Evolutionary conservation across 2,797 vertebrate species (phyloP).

Genomic region (Bradypodion pumilum): DNA sequence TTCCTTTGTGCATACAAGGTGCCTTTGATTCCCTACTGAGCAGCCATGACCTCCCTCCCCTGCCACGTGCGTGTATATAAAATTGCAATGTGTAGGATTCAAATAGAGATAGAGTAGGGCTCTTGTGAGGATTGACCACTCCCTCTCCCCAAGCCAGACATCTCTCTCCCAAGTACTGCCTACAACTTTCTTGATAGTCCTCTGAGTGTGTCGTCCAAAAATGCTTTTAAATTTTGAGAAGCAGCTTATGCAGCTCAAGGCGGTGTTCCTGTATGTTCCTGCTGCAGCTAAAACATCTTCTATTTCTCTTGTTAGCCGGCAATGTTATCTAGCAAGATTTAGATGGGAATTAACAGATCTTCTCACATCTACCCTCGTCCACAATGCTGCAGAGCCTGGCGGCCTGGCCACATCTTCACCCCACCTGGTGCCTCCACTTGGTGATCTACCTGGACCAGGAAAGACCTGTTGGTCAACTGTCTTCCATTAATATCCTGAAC

Average conservation of each 20-base stretch:
- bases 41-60: background rate
- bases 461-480: background rate
- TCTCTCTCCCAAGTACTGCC: no score
- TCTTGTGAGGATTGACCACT: no score
- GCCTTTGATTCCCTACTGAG: background rate
- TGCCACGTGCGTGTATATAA: background rate
- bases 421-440: background rate
- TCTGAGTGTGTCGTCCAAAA: background rate
- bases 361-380: background rate
- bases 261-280: background rate
- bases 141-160: background rate
- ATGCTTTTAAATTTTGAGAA: slow-evolving; percentile 13
- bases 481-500: background rate
- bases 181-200: background rate
- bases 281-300: background rate
- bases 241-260: background rate
- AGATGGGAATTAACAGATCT: background rate
- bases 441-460: background rate
- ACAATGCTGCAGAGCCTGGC: no score
- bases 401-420: background rate
- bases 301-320: background rate
- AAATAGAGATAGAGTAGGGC: no score
- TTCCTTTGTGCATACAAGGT: no score
- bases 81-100: background rate
- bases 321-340: background rate